A percentile compares a stretch with the other conserved stretches of the same genome.
Evolutionary conservation across 1,140 invertebrate genomes (phyloP).

Genomic region (Scylla paramamosain): DNA sequence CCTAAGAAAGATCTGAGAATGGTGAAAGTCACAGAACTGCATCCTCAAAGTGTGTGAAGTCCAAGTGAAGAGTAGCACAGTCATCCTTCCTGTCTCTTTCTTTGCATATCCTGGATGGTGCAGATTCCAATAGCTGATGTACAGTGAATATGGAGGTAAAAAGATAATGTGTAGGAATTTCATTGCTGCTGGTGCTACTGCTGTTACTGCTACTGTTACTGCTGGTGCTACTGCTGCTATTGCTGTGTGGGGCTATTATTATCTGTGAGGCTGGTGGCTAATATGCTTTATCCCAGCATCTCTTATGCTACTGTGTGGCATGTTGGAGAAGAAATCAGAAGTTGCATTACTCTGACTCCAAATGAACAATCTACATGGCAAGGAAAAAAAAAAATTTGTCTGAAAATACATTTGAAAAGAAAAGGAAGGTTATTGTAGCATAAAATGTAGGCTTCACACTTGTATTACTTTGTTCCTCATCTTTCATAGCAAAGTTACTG

Average conservation of each 20-base stretch:
- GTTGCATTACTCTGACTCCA: background rate
- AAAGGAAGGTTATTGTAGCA: too few species aligned
- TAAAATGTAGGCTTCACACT: background rate
- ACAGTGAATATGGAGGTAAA: conserved; percentile 50
- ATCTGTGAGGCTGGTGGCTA: background rate
- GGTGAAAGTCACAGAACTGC: background rate
- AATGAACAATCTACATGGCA: too few species aligned
- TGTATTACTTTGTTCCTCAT: background rate
- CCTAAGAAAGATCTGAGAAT: background rate
- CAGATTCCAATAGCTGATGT: conserved; percentile 34
- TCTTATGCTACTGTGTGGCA: background rate
- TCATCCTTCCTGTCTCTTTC: background rate
- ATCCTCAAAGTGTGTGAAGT: conserved; percentile 8
- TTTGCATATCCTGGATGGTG: conserved; percentile 38
- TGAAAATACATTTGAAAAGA: too few species aligned
- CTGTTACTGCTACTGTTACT: background rate
- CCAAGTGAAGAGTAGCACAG: background rate
- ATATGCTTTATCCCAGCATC: background rate
- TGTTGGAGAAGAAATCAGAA: background rate
- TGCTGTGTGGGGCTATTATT: background rate
- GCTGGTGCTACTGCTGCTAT: background rate
- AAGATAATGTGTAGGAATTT: conserved; percentile 22
- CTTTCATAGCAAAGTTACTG: background rate
- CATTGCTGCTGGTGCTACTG: background rate
- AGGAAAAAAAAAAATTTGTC: too few species aligned